Evolutionary conservation across 1,140 invertebrate genomes (phyloP).

Genomic region (Zophobas atratus): DNA sequence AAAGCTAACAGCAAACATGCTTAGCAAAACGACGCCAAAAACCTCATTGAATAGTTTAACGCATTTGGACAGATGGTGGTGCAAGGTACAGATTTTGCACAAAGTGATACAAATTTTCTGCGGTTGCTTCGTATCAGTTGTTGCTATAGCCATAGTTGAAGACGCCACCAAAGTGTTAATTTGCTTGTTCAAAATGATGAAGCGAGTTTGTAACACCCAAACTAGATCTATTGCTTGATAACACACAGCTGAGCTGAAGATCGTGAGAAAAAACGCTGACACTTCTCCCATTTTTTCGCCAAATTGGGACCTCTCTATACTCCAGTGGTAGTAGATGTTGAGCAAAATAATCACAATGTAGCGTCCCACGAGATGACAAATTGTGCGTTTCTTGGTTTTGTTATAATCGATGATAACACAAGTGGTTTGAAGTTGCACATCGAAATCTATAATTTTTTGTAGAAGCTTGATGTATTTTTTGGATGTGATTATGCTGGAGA

Average conservation of each 20-base stretch:
- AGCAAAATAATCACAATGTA: slow-evolving; percentile 3
- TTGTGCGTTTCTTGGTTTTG: slow-evolving; percentile 7
- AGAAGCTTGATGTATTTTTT: slow-evolving; percentile 5
- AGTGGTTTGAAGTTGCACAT: slow-evolving; percentile 1
- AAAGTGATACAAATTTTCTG: background rate
- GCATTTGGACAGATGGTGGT: slow-evolving; percentile 25
- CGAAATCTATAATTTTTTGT: slow-evolving; percentile 16
- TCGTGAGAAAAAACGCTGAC: background rate
- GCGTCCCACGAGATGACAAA: background rate
- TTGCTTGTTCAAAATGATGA: background rate
- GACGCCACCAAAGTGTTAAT: background rate
- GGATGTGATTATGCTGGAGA: background rate
- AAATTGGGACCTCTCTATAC: background rate
- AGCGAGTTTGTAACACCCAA: background rate
- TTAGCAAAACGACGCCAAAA: slow-evolving; percentile 12
- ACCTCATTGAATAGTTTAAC: slow-evolving; percentile 25
- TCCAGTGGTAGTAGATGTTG: background rate
- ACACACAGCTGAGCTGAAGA: background rate
- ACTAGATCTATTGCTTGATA: background rate
- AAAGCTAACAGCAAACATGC: slow-evolving; percentile 11
- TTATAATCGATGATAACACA: slow-evolving; percentile 10
- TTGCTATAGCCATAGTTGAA: background rate
- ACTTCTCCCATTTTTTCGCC: background rate
- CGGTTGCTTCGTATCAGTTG: background rate
- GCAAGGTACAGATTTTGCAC: slow-evolving; percentile 21